phyloP scores from a whole-genome alignment of 1,140 invertebrate species.

The Temnothorax curvispinosus region DNA sequence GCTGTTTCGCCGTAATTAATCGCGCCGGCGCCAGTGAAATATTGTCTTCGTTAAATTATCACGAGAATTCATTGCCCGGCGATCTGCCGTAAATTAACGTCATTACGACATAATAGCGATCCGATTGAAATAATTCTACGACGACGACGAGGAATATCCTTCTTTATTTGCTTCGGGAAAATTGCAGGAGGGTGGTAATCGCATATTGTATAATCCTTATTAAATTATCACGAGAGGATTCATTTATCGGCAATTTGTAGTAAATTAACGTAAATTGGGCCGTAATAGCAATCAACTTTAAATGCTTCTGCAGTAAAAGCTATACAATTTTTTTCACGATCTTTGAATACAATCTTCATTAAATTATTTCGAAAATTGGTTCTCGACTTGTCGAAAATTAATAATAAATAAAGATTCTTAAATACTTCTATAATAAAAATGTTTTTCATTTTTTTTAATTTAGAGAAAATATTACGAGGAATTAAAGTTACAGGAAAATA shows the following conservation, averaged over 20 bases:
- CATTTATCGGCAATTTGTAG: background rate
- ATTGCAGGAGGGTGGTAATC: background rate
- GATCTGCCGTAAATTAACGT: conserved; percentile 56
- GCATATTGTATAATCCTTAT: background rate
- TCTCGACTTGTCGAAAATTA: background rate
- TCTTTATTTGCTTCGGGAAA: background rate
- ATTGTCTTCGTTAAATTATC: conserved; percentile 56
- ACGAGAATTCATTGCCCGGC: conserved; percentile 41
- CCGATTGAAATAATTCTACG: conserved; percentile 40
- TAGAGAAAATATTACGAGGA: background rate
- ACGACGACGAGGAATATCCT: background rate
- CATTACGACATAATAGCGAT: conserved; percentile 38
- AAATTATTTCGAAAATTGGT: background rate
- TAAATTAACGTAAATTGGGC: background rate
- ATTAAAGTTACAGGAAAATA: background rate
- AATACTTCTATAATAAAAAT: background rate
- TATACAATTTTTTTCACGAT: background rate
- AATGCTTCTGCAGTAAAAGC: background rate
- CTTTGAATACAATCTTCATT: background rate
- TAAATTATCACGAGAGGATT: conserved; percentile 4
- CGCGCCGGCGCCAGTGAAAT: conserved; percentile 44
- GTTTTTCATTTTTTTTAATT: background rate
- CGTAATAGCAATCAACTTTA: background rate
- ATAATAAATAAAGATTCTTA: background rate
- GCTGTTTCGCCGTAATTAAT: conserved; percentile 58